Evolutionary conservation across 2,113 vertebrate genomes (phyloP).

Genomic region (Ceuthmochares aereus): DNA sequence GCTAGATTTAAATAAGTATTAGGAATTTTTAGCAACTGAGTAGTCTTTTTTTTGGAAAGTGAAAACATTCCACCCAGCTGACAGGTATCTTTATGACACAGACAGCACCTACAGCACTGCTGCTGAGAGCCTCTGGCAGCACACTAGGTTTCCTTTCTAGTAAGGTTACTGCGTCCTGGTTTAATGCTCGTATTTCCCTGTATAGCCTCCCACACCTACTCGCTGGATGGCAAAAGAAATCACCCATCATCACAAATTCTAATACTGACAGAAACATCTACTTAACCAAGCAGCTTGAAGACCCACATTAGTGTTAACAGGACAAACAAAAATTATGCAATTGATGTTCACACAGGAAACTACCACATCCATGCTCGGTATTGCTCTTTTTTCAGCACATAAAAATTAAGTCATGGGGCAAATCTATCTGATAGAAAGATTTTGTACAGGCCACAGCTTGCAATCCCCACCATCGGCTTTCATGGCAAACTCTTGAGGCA

Average conservation of each 20-base stretch:
- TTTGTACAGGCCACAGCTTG: not conserved
- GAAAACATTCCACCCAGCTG: conserved; percentile 21
- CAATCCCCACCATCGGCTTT: not conserved
- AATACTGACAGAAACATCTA: not conserved
- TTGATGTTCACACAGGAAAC: not conserved
- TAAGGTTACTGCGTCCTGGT: not conserved
- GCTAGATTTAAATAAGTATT: conserved; percentile 22
- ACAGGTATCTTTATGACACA: conserved; percentile 30
- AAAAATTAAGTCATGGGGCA: not conserved
- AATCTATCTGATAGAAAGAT: not conserved
- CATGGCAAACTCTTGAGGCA: not conserved
- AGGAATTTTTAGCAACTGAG: conserved; percentile 31
- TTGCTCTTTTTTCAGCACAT: not conserved
- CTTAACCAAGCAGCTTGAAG: not conserved
- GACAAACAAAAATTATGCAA: not conserved
- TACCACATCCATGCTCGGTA: not conserved
- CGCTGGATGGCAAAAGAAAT: not conserved
- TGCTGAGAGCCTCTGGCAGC: not conserved
- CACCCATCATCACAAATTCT: not conserved
- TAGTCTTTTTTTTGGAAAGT: not conserved
- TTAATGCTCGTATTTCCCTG: not conserved
- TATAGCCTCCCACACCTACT: not conserved
- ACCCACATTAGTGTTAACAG: not conserved
- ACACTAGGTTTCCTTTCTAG: not conserved
- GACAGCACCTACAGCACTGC: not conserved